Base-by-base conservation (phyloP, 2,888 invertebrate genomes). In the Myopa testacea region DNA sequence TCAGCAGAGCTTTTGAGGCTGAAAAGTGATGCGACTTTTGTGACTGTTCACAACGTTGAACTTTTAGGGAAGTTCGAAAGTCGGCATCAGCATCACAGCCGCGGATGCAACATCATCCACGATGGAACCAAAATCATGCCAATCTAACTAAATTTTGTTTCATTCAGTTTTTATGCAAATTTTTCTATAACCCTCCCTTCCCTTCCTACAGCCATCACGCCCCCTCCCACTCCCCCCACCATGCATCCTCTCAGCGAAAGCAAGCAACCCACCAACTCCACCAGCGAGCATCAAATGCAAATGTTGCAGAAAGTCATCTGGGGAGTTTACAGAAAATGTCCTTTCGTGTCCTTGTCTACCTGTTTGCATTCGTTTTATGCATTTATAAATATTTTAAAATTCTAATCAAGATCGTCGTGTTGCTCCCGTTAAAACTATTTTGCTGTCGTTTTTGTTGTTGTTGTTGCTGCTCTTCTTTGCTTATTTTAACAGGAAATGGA, bases 361-460 rank as follows among this genome's bases (percentile, higher is more conserved):
- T 85, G 85, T 82, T 84, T 82, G 81, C 82, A 67, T 76, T 62
- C 70, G 76, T 76, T 79, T 81, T 78, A 78, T 81, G 80, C 79
- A 82, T 86, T 83, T 86, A 87, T 88, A 86, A 87, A 88, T 87
- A 88, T 87, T 88, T 88, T 82, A 86, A 84, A 85, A 85, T 85
- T 88, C 84, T 87, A 88, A 88, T 88, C 88, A 88, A 88, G 88
- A 88, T 88, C 82, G 84, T 84, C 84, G 79, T 82, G 84, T 72
- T 34, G 12, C 65, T 65, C 10, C 38, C 34, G 26, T 12, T 58
- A 12, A 12, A 60, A 14, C n/a, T 16, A 8, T 34, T 63, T 63
- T 12, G 1, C 4, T 63, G 62, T 12, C 8, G 10, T 19, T 10
- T 19, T 55, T 12, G 62, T 63, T 10, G 37, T 55, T 12, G 62